Conservation (phyloP, 2,797 vertebrate genomes). For the Spheniscus humboldti region DNA sequence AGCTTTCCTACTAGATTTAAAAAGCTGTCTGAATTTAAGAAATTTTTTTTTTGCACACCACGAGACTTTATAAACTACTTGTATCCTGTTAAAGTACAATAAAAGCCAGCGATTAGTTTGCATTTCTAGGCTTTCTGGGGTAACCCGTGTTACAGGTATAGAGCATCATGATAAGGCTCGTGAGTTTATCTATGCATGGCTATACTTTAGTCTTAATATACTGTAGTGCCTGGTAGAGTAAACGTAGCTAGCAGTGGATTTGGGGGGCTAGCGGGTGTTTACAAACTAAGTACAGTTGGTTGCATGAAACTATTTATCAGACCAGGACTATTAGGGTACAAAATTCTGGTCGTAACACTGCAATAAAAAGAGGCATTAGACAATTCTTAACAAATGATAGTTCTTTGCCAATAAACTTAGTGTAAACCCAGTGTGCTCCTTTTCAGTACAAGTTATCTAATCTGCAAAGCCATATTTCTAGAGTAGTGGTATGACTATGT, state of each 20-base stretch:
- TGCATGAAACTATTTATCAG: background rate
- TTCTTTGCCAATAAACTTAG: background rate
- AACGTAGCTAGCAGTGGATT: slow-evolving; percentile 56
- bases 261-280: slow-evolving; percentile 71
- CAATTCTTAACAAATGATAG: background rate
- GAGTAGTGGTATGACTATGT: background rate
- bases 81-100: slow-evolving; percentile 53
- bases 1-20: slow-evolving; percentile 7
- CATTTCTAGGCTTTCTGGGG: slow-evolving; percentile 51
- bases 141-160: slow-evolving; percentile 24
- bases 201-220: slow-evolving; percentile 69
- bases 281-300: background rate
- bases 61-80: slow-evolving; percentile 43
- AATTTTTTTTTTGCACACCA: slow-evolving; percentile 65
- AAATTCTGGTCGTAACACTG: background rate
- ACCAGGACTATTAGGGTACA: background rate
- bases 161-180: slow-evolving; percentile 54
- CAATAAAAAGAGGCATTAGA: background rate
- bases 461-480: slow-evolving; percentile 66
- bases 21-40: slow-evolving; percentile 36
- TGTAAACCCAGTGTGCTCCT: background rate
- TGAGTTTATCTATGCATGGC: slow-evolving; percentile 80
- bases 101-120: slow-evolving; percentile 62
- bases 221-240: slow-evolving; percentile 71
- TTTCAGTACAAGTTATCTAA: background rate